Evolutionary conservation across 30 jellyfish, hydroid and myxozoan genomes (phyloP), one percentile per base, ranked within the genome.

Genomic region (Aurelia aurita): DNA sequence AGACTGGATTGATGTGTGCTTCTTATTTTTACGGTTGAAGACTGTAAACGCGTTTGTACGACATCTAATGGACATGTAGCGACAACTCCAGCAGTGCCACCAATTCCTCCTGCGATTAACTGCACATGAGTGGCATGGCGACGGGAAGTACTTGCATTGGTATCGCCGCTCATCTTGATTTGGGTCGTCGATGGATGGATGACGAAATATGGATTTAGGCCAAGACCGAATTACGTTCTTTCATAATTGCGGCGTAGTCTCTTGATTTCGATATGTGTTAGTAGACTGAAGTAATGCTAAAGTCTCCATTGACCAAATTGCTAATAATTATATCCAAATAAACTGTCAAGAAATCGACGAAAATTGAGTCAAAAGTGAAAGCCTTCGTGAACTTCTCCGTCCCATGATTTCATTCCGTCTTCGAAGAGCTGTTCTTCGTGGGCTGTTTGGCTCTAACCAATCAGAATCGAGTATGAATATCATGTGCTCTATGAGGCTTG

Each of bases 71-170:
- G 99, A 54, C 97, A 89, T 23, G 99, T 94, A 3, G 91, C 97
- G 62, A 93, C 75, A 19, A 94, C 99, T 19, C 99, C 99, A 45
- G 99, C 96, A 43, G 97, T 94, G 9, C 99, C 99, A 68, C 97
- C 99, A 47, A 94, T 63, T 59, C 99, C 99, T 23, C 99, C 99
- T 18, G 99, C 99, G 39, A 94, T 57, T 62, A 94, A 90, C 20
- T 94, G 95, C 13, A 86, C 69, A 34, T 70, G 72, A 25, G 95
- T 86, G 65, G 82, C 76, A 46, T 81, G 91, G 44, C 91, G 91
- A 60, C 78, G 85, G 60, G 73, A 27, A 26, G 51, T 80, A 34
- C 13, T 44, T 20, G 76, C 83, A 9, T 54, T 74, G 11, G 91
- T 46, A 32, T 69, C 80, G 23, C 34, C 70, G 45, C 69, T 81